Base-by-base conservation (phyloP, 2,888 invertebrate genomes). In the Harmothoe impar region DNA sequence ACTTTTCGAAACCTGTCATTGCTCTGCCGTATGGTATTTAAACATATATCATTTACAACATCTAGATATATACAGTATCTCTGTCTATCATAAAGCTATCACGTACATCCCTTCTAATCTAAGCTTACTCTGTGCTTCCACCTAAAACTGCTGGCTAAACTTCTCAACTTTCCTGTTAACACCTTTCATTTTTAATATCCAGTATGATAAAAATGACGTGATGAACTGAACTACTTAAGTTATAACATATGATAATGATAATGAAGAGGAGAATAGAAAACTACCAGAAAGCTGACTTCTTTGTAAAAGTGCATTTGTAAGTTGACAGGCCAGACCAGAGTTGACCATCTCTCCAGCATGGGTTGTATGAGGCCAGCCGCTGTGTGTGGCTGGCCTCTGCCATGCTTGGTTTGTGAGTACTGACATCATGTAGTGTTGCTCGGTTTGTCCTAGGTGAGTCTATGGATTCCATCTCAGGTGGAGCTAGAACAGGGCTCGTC, bases 391-490 rank as follows among this genome's bases (percentile, higher is more conserved):
- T 62, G 62, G 62, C 20, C n/a, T 62, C 62, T 62, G n/a, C 62
- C 62, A n/a, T 62, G 81, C 43, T 43, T 81, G 81, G 33, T 81
- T 7, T 81, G 33, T 81, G 81, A 31, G 86, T 25, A 31, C 86
- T 54, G 52, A 52, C 54, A 25, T 86, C 31, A 86, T 86, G 29
- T 52, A 86, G 86, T 86, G 54, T 86, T 86, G 86, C 86, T 54
- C 54, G 86, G 86, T 86, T 86, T 86, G 86, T 86, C 86, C 86
- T 86, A 86, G 86, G 86, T 86, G 86, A 86, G 86, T 86, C 86
- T 86, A 86, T 86, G 86, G 86, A 86, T 86, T 86, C 86, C 86
- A 20, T 86, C 52, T 25, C 86, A 25, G 84, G 84, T 84, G 84
- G 84, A 84, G 84, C 29, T 86, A 54, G 31, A 31, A 86, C 86